Evolutionary conservation across 2,797 vertebrate genomes (phyloP).

Genomic region (Macrochelys suwanniensis): DNA sequence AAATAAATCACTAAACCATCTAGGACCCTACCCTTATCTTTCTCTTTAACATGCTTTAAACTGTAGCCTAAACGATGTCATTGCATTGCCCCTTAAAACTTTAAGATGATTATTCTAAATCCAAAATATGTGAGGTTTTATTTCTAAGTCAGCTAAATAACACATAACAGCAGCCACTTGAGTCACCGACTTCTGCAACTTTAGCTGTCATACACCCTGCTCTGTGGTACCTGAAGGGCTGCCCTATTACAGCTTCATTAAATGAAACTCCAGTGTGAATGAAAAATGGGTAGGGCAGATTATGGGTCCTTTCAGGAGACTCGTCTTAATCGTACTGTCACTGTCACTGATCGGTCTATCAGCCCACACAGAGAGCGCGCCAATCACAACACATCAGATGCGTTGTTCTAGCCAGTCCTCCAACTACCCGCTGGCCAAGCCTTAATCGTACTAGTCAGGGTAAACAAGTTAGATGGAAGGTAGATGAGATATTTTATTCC

Average conservation of each 20-base stretch:
- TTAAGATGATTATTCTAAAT: not conserved
- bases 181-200: not conserved
- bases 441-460: not conserved
- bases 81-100: not conserved
- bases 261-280: not conserved
- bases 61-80: not conserved
- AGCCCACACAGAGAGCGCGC: too few relatives aligned
- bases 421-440: too few relatives aligned
- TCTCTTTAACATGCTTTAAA: not conserved
- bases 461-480: not conserved
- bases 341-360: too few relatives aligned
- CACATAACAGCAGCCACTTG: not conserved
- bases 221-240: not conserved
- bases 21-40: not conserved
- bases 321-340: not conserved
- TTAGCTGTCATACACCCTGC: not conserved
- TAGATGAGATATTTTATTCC: not conserved
- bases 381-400: too few relatives aligned
- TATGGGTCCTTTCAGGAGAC: not conserved
- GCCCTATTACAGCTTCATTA: not conserved
- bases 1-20: not conserved
- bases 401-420: too few relatives aligned
- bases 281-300: not conserved
- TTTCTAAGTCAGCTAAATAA: not conserved
- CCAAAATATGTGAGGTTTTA: not conserved